Evolutionary conservation across 2,113 vertebrate genomes (phyloP), one percentile per base, ranked within the genome.

Genomic region (Mustela nigripes): DNA sequence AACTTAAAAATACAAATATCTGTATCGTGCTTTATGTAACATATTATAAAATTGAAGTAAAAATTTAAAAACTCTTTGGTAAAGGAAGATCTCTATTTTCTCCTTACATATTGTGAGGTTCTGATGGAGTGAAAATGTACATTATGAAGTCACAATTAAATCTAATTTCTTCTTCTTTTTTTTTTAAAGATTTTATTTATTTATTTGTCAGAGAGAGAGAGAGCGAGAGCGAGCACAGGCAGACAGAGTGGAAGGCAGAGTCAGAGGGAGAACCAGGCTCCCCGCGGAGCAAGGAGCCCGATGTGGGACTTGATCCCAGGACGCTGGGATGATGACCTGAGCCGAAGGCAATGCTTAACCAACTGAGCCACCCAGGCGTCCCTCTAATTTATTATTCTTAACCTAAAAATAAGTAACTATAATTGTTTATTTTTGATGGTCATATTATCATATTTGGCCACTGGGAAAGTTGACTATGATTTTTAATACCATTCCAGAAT

Each of bases 41-140:
- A 81, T 86, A 92, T 15, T 80, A 53, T 15, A 86, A 69, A 48
- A 71, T 60, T 88, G n/a, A 94, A 80, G 73, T 53, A 95, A 71
- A 73, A 86, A 53, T 63, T 92, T 67, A 6, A 58, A 78, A 85
- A 85, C 67, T 82, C 24, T 82, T 39, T 50, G 21, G 60, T 84
- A 84, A 16, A 91, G 28, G 16, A 65, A 31, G 5, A 7, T 73
- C n/a, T 33, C 86, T 69, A 28, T 71, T 86, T 91, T 50, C 50
- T 31, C 18, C 14, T 92, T 81, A 48, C 1, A 11, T 92, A 73
- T 28, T 50, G 42, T 63, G 33, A 73, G 4, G 39, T 33, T 42
- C 82, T 42, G 53, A 71, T 4, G 42, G 18, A 95, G 9, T 87
- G 15, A 80, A 87, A 80, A 62, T 73, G 7, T 53, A 81, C 9